Evolutionary conservation across 2,113 vertebrate genomes (phyloP), one percentile per base, ranked within the genome.

Genomic region (Cyanoderma ruficeps): DNA sequence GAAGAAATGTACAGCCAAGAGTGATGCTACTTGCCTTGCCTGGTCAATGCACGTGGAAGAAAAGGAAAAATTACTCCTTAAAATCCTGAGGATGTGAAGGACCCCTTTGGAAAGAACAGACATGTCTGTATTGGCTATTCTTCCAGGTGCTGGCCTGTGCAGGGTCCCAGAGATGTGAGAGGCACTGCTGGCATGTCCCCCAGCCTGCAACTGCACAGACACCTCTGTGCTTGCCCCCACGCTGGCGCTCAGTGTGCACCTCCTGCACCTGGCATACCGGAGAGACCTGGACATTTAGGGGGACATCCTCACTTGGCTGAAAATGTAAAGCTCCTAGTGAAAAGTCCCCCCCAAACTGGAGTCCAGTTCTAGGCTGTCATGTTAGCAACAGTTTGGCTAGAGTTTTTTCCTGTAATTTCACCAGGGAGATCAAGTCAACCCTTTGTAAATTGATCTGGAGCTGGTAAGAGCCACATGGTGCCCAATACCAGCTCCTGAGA

Each of bases 201-300:
- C 61, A 80, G 44, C 53, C 44, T 61, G 46, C 50, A 4, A 2
- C 37, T 63, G 61, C 6, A 13, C 14, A n/a, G 42, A 47, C 18
- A 11, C 13, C 7, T 18, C 41, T 37, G 44, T 1, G 2, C 55
- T 78, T 28, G 12, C 5, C 31, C 33, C 37, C 9, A 6, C 15
- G 21, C 27, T n/a, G 28, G 39, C 8, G 4, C n/a, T 81, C 56
- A n/a, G n/a, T 3, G 10, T 1, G 1, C 23, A 57, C 9, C 37
- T 65, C 6, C 41, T 49, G 46, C 2, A 6, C 37, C 4, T 2
- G 3, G 22, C 0, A 1, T 7, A 13, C 25, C 2, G 9, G 39
- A 72, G 25, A 55, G 13, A 41, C 30, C 41, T 27, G 17, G 28
- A 74, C 52, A 41, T 68, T 30, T 41, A 46, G 33, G 89, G 50